These are phyloP conservation scores for Agrypnia vestita DNA, from an alignment of 1,140 invertebrate species.

Conservation along the genomic window DNA sequence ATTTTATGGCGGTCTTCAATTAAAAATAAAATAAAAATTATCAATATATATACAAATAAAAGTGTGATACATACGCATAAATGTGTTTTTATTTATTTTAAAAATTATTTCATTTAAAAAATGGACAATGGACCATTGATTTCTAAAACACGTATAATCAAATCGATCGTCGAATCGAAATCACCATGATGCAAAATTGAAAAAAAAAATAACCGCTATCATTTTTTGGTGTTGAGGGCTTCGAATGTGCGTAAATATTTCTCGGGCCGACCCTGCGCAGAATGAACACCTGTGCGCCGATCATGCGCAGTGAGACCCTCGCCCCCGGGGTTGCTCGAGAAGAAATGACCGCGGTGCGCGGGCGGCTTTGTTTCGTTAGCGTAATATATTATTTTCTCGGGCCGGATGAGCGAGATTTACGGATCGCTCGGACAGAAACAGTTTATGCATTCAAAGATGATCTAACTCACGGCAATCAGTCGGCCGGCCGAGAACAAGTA, in stretches of 20 bases:
- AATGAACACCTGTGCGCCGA: constrained; percentile 29
- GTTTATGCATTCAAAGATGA: constrained; percentile 8
- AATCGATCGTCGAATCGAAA: no score
- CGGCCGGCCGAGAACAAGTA: neutral
- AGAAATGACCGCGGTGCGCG: neutral
- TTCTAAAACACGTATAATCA: no score
- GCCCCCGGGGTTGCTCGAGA: constrained; percentile 8
- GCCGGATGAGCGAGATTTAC: constrained; percentile 1
- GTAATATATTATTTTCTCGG: constrained; percentile 4
- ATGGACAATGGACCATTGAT: no score
- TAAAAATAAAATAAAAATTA: no score
- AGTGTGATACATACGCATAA: no score
- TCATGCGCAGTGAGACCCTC: neutral
- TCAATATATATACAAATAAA: no score
- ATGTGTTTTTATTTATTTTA: no score
- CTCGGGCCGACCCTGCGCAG: neutral
- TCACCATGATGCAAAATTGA: no score
- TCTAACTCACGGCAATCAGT: constrained; percentile 11
- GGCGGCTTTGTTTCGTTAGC: neutral
- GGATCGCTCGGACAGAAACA: neutral
- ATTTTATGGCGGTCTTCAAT: no score
- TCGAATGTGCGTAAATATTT: neutral
- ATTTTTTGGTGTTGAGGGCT: no score
- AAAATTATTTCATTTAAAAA: no score
- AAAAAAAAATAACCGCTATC: no score